These are phyloP conservation scores for Drosophila athabasca DNA, from an alignment of 1,140 invertebrate genomes.

Conservation along the genomic window DNA sequence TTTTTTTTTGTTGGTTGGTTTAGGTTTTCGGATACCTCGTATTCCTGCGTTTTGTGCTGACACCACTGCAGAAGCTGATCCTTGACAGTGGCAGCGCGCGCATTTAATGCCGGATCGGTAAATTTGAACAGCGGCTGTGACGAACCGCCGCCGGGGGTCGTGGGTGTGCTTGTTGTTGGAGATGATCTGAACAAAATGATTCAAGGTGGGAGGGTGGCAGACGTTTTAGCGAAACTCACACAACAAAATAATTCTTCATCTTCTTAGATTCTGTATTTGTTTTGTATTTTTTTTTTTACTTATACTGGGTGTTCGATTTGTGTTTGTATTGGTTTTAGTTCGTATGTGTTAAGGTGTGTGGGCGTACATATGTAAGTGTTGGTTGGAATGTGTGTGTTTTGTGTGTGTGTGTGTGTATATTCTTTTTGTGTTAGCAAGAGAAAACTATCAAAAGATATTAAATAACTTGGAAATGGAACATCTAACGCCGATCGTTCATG, in stretches of 20 bases:
- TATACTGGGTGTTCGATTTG: slow-evolving; percentile 13
- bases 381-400: slow-evolving; percentile 31
- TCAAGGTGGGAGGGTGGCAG: slow-evolving; percentile 71
- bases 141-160: slow-evolving; percentile 85
- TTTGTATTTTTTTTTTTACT: slow-evolving; percentile 14
- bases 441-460: slow-evolving; percentile 59
- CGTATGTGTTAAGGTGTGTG: slow-evolving; percentile 28
- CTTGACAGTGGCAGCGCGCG: slow-evolving; percentile 96
- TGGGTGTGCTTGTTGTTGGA: slow-evolving; percentile 86
- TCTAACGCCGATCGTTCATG: slow-evolving; percentile 1
- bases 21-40: slow-evolving; percentile 89
- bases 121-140: slow-evolving; percentile 90
- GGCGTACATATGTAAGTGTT: slow-evolving; percentile 14
- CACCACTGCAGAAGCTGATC: slow-evolving; percentile 97
- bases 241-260: slow-evolving; percentile 41
- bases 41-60: slow-evolving; percentile 97
- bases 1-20: slow-evolving; percentile 38
- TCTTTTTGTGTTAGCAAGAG: slow-evolving; percentile 64
- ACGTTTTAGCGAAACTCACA: slow-evolving; percentile 79
- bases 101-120: slow-evolving; percentile 92
- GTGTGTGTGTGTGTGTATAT: slow-evolving; percentile 14
- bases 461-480: slow-evolving; percentile 8
- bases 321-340: slow-evolving; percentile 43
- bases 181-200: slow-evolving; percentile 85
- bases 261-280: slow-evolving; percentile 22